Conservation (phyloP, 2,888 invertebrate species). For the Galeopsomyia nigrocyanea region DNA sequence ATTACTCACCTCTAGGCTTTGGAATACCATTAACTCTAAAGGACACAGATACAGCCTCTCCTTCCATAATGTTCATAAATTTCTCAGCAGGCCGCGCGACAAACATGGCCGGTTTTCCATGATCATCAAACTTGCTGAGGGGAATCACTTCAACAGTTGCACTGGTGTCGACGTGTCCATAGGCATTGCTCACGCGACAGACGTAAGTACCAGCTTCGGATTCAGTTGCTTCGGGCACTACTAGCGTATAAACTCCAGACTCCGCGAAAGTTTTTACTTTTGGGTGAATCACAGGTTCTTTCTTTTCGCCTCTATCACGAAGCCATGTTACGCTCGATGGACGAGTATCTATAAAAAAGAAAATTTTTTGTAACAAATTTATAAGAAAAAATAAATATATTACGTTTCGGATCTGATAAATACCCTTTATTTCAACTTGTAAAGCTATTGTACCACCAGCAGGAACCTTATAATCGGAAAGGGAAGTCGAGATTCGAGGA, state of each 20-base stretch:
- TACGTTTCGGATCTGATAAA: not conserved
- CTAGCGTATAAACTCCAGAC: conserved; percentile 80
- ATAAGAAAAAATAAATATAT: not conserved
- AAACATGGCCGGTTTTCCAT: conserved; percentile 83
- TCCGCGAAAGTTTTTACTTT: conserved; percentile 79
- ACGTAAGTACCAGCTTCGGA: conserved; percentile 83
- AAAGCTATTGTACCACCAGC: conserved; percentile 85
- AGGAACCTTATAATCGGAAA: conserved; percentile 81
- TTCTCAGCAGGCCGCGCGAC: conserved; percentile 81
- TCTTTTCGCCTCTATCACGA: conserved; percentile 70
- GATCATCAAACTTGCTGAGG: conserved; percentile 72
- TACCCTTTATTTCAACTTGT: conserved; percentile 83
- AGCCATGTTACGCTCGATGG: conserved; percentile 84
- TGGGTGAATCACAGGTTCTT: conserved; percentile 72
- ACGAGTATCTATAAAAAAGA: conserved; percentile 63
- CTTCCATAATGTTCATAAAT: conserved; percentile 80
- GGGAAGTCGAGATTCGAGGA: conserved; percentile 78
- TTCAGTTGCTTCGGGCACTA: conserved; percentile 80
- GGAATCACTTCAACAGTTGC: conserved; percentile 80
- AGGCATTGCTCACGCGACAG: conserved; percentile 81
- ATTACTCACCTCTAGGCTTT: conserved; percentile 81
- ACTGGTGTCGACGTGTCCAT: conserved; percentile 81
- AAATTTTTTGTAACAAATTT: not conserved
- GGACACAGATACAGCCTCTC: conserved; percentile 86
- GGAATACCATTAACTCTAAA: conserved; percentile 88